phyloP scores from a whole-genome alignment of 2,113 vertebrate genomes.

The Lagopus muta region DNA sequence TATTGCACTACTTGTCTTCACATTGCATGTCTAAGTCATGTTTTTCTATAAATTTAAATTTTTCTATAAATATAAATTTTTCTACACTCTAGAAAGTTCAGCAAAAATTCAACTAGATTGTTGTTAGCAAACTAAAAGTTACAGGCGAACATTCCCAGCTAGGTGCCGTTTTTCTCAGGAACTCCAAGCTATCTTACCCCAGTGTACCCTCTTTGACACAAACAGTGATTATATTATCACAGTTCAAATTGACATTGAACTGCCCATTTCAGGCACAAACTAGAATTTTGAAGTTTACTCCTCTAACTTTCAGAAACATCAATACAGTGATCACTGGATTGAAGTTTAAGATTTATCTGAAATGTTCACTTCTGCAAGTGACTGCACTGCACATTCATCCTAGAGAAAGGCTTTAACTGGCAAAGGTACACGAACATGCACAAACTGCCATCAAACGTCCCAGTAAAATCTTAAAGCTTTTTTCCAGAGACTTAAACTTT shows the following conservation, averaged over 20 bases:
- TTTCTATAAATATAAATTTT: not conserved
- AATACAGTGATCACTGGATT: not conserved
- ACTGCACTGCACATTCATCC: not conserved
- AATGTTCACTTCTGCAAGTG: not conserved
- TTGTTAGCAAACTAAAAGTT: not conserved
- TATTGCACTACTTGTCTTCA: not conserved
- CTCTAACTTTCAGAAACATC: not conserved
- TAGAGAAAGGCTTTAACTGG: not conserved
- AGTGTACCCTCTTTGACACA: not conserved
- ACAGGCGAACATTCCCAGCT: not conserved
- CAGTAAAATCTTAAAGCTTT: not conserved
- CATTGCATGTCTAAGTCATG: accelerated
- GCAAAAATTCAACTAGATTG: not conserved
- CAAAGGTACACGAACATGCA: not conserved
- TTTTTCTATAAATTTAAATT: not conserved
- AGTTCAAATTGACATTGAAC: not conserved
- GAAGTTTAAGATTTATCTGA: not conserved
- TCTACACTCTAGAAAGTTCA: not conserved
- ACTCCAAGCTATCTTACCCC: not conserved
- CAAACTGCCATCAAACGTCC: not conserved
- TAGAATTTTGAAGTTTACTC: not conserved
- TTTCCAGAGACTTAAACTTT: not conserved
- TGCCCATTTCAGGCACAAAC: not conserved
- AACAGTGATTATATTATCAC: not conserved
- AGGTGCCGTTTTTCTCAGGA: not conserved